A percentile compares a stretch with the other conserved stretches of the same genome.
Conservation (phyloP, 2,888 invertebrate genomes). For the Agonopterix arenella region DNA sequence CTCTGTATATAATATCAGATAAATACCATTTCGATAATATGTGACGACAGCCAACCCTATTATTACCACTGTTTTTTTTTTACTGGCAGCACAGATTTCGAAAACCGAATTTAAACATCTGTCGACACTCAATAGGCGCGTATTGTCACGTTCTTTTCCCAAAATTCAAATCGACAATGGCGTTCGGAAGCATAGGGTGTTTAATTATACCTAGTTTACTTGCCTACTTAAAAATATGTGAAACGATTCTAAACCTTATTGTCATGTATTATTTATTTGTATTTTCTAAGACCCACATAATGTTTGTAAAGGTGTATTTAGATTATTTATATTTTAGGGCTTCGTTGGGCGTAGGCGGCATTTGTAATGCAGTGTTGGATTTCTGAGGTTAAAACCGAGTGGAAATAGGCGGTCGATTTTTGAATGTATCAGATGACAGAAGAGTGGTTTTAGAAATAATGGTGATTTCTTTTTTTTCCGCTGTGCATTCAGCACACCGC, state of each 20-base stretch:
- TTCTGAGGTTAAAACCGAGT: conserved; percentile 18
- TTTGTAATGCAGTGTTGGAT: conserved; percentile 26
- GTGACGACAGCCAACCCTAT: conserved; percentile 26
- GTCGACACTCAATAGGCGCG: conserved; percentile 56
- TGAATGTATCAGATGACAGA: conserved; percentile 19
- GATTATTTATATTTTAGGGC: conserved; percentile 25
- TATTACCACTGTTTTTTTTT: conserved; percentile 42
- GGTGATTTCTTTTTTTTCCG: neutral
- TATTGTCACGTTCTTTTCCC: conserved; percentile 43
- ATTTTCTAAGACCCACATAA: neutral
- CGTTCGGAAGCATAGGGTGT: conserved; percentile 31
- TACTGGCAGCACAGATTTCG: conserved; percentile 51
- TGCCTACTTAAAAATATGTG: neutral
- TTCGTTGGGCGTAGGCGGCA: conserved; percentile 21
- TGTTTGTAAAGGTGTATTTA: conserved; percentile 7
- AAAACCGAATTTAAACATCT: conserved; percentile 57
- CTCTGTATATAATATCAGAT: neutral
- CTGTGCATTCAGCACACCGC: no score
- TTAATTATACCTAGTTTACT: conserved; percentile 5
- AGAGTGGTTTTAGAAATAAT: neutral
- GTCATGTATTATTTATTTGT: neutral
- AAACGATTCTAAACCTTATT: conserved; percentile 1
- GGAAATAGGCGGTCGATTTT: conserved; percentile 19
- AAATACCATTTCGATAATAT: neutral
- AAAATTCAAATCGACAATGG: conserved; percentile 29